Conservation (phyloP, 2,797 vertebrate genomes). For the Melopsittacus undulatus region DNA sequence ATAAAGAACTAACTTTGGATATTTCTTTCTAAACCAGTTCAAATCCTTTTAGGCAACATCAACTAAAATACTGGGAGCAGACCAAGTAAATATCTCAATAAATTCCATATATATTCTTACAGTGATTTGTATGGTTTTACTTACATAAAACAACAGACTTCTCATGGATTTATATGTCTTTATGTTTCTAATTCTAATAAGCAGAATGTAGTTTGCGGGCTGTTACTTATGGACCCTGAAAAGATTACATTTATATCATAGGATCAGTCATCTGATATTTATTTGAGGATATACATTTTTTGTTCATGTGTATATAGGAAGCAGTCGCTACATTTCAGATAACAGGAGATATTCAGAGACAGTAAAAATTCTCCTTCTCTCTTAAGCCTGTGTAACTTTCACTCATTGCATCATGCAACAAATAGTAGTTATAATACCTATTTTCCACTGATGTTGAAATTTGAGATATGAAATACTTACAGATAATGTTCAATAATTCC, state of each 20-base stretch:
- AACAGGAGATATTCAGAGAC: not conserved
- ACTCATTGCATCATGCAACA: not conserved
- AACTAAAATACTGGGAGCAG: not conserved
- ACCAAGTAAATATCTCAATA: slow-evolving; percentile 14
- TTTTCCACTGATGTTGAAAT: not conserved
- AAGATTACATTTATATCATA: not conserved
- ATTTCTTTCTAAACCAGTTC: slow-evolving; percentile 36
- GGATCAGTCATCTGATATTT: not conserved
- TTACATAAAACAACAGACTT: not conserved
- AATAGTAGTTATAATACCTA: not conserved
- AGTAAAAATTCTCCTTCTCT: not conserved
- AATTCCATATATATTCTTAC: not conserved
- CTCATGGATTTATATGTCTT: not conserved
- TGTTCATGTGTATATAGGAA: not conserved
- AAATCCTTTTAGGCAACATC: not conserved
- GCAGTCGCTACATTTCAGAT: not conserved
- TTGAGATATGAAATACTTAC: not conserved
- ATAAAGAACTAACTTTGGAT: slow-evolving; percentile 42
- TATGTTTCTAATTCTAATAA: not conserved
- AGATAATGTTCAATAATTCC: not conserved
- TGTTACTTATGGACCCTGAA: not conserved
- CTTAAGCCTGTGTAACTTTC: not conserved
- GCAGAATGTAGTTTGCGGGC: not conserved
- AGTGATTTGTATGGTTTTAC: not conserved
- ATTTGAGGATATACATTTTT: not conserved